Percentiles rank a stretch among this genome's conserved stretches.
Evolutionary conservation across 2,113 vertebrate species (phyloP).

Genomic region (Mystacornis crossleyi): DNA sequence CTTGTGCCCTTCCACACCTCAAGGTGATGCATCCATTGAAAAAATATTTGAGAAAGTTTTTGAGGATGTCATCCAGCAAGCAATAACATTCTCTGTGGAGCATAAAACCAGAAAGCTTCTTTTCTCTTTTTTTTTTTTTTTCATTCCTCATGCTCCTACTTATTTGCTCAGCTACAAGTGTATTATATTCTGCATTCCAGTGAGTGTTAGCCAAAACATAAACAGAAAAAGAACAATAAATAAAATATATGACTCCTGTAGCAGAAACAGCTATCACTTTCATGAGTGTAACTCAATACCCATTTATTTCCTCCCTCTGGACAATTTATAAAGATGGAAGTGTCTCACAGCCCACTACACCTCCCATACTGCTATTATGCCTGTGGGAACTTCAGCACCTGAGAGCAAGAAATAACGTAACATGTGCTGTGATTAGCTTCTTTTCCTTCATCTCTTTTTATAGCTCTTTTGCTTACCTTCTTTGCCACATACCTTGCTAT

Average conservation of each 20-base stretch:
- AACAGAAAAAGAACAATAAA: background rate
- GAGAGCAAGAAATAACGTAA: background rate
- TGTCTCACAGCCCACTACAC: background rate
- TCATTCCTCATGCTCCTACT: background rate
- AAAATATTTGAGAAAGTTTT: background rate
- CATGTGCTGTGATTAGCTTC: background rate
- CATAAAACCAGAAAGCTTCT: background rate
- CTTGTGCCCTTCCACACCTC: background rate
- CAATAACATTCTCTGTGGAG: background rate
- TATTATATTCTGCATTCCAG: background rate
- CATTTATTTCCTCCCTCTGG: background rate
- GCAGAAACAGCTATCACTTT: background rate
- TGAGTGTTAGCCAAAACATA: background rate
- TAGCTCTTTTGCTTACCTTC: background rate
- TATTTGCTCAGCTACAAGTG: background rate
- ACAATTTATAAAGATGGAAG: background rate
- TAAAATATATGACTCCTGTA: background rate
- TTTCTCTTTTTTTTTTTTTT: background rate
- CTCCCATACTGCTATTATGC: background rate
- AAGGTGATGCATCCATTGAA: background rate
- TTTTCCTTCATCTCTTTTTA: background rate
- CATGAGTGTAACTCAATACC: background rate
- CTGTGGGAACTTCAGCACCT: background rate
- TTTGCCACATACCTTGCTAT: background rate
- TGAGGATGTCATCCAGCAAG: background rate